phyloP scores from a whole-genome alignment of 1,140 invertebrate species.

The Probaryconus sp. region DNA sequence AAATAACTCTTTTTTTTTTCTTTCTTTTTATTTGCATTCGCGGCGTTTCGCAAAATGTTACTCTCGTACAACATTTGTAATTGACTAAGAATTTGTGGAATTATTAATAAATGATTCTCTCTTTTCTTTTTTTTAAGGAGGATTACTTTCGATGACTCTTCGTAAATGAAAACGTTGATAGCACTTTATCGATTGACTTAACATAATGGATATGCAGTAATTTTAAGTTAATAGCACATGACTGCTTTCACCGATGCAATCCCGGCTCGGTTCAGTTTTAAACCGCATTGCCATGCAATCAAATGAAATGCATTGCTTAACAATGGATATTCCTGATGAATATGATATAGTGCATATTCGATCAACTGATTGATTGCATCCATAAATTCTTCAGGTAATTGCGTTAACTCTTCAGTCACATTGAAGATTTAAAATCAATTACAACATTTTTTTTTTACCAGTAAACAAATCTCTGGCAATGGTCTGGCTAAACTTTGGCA shows the following conservation, averaged over 20 bases:
- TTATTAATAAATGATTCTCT: no score
- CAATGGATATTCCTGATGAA: constrained; percentile 24
- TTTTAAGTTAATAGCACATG: constrained; percentile 34
- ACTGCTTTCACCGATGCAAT: constrained; percentile 42
- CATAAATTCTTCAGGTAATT: no score
- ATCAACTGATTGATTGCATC: constrained; percentile 1
- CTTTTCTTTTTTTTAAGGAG: no score
- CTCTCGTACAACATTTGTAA: no score
- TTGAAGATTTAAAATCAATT: no score
- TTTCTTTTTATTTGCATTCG: no score
- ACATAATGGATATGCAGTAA: constrained; percentile 13
- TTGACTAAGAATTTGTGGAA: no score
- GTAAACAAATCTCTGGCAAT: no score
- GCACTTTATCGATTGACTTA: constrained; percentile 18
- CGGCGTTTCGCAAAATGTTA: no score
- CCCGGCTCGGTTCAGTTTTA: constrained; percentile 16
- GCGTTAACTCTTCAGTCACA: constrained; percentile 32
- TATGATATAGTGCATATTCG: constrained; percentile 2
- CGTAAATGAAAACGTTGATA: constrained; percentile 14
- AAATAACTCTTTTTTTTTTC: no score
- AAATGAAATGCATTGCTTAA: constrained; percentile 16
- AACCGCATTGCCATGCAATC: constrained; percentile 11
- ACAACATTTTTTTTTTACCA: no score
- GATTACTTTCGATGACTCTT: not conserved
- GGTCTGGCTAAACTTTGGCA: no score